These are phyloP conservation scores for Chlorodrepanis virens DNA, from an alignment of 2,113 vertebrate species.

Conservation along the genomic window DNA sequence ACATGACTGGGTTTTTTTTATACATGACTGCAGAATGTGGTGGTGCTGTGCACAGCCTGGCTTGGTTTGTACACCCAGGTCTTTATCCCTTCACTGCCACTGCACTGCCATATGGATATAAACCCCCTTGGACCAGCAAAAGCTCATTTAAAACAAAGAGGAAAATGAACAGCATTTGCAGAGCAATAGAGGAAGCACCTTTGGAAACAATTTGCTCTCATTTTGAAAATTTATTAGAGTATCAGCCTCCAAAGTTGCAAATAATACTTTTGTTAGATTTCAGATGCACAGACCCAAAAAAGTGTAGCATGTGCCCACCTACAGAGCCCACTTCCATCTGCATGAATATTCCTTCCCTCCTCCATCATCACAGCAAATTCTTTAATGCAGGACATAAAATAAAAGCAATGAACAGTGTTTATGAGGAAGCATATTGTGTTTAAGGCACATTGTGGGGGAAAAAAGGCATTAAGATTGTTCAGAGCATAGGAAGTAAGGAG, in stretches of 20 bases:
- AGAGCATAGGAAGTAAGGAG: constrained; percentile 28
- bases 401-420: constrained; percentile 65
- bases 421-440: constrained; percentile 66
- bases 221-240: constrained; percentile 45
- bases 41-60: background rate
- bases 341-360: constrained; percentile 50
- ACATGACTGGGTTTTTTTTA: background rate
- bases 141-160: constrained; percentile 63
- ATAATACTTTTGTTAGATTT: constrained; percentile 65
- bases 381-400: constrained; percentile 57
- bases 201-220: constrained; percentile 39
- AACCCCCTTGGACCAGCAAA: constrained; percentile 48
- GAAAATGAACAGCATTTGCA: constrained; percentile 64
- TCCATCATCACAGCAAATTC: constrained; percentile 50
- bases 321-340: background rate
- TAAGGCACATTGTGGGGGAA: constrained; percentile 52
- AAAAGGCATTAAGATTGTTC: constrained; percentile 69
- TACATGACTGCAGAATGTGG: background rate
- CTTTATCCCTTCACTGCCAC: background rate
- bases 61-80: background rate
- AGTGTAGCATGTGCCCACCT: background rate
- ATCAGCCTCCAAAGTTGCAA: constrained; percentile 48
- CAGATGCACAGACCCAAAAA: constrained; percentile 6
- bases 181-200: constrained; percentile 61
- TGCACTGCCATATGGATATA: background rate